Evolutionary conservation across 2,113 vertebrate species (phyloP).

Genomic region (Xenopus borealis): DNA sequence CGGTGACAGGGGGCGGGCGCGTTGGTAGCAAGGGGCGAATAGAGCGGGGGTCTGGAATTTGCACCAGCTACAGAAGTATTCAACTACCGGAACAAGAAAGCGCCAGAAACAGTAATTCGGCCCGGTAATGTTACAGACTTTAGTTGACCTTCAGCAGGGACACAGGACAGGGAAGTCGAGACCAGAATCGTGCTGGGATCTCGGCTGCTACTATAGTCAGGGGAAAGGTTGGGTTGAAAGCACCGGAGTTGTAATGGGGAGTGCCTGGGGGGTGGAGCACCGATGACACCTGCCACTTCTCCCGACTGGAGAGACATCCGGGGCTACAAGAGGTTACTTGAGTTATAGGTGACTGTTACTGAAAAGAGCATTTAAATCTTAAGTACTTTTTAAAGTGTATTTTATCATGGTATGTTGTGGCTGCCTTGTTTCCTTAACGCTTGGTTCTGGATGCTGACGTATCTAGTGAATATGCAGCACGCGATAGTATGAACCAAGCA

Average conservation of each 20-base stretch:
- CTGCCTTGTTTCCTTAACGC: too few relatives aligned
- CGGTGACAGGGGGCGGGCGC: constrained; percentile 40
- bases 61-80: not conserved
- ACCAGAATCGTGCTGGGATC: not conserved
- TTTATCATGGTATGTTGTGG: too few relatives aligned
- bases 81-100: not conserved
- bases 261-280: constrained; percentile 29
- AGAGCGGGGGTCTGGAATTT: not conserved
- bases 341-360: constrained; percentile 3
- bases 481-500: too few relatives aligned
- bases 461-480: too few relatives aligned
- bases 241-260: constrained; percentile 19
- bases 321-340: constrained; percentile 15
- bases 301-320: constrained; percentile 14
- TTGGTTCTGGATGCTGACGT: too few relatives aligned
- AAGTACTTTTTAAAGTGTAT: too few relatives aligned
- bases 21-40: not conserved
- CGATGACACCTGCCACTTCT: constrained; percentile 30
- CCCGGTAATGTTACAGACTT: not conserved
- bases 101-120: not conserved
- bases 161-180: not conserved
- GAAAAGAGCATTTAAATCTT: not conserved
- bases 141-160: constrained; percentile 27
- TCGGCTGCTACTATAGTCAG: not conserved
- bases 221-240: not conserved